These are phyloP conservation scores for Phenganax marumi DNA, from an alignment of 92 coral and sea anemone species.

Conservation along the genomic window DNA sequence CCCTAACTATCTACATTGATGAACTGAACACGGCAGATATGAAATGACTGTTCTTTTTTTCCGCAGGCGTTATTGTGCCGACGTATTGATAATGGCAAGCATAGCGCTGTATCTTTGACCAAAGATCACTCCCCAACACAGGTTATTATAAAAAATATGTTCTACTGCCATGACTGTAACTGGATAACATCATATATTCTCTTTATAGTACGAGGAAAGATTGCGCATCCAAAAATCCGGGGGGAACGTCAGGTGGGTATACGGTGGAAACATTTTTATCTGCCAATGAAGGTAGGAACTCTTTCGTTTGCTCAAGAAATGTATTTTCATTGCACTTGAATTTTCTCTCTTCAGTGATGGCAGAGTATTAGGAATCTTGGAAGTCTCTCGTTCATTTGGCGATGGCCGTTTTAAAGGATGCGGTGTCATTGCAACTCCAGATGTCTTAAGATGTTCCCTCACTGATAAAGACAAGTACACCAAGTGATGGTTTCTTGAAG, in stretches of 20 bases:
- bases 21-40: too few species aligned
- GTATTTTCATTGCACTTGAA: neutral
- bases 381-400: constrained; percentile 92
- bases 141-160: constrained; percentile 39
- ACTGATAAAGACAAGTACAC: constrained; percentile 81
- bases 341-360: constrained; percentile 67
- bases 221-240: constrained; percentile 95
- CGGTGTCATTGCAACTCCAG: constrained; percentile 92
- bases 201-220: constrained; percentile 82
- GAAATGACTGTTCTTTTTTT: neutral
- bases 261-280: neutral
- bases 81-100: constrained; percentile 66
- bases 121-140: constrained; percentile 96
- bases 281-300: too few species aligned
- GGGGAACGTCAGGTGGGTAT: constrained; percentile 79
- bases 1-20: too few species aligned
- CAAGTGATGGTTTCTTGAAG: neutral
- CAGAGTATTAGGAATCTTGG: constrained; percentile 89
- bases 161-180: neutral
- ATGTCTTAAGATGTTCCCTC: constrained; percentile 84
- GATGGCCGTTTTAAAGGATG: constrained; percentile 94
- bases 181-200: neutral
- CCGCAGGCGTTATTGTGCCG: constrained; percentile 88
- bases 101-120: constrained; percentile 74
- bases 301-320: too few species aligned